These are phyloP conservation scores for Amitus sp. DNA, from an alignment of 2,888 invertebrate genomes.

Conservation along the genomic window DNA sequence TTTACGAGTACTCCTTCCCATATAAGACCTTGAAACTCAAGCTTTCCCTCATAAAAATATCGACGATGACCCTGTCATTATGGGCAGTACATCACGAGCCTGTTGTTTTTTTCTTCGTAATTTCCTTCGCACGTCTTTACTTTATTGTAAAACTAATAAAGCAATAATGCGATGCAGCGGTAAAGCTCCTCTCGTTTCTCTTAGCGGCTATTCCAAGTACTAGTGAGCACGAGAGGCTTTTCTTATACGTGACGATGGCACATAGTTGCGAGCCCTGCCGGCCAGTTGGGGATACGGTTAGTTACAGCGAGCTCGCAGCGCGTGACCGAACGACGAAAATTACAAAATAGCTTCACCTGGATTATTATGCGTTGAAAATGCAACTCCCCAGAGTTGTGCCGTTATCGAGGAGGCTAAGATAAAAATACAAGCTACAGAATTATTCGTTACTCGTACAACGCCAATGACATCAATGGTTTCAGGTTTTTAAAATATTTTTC, in stretches of 20 bases:
- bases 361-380: slow-evolving; percentile 15
- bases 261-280: slow-evolving; percentile 42
- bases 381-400: slow-evolving; percentile 5
- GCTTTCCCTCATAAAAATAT: no score
- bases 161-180: no score
- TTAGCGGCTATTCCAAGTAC: neutral
- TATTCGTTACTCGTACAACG: neutral
- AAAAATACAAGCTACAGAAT: slow-evolving; percentile 2
- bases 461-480: neutral
- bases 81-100: neutral
- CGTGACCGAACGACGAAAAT: slow-evolving; percentile 51
- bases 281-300: slow-evolving; percentile 49
- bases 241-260: slow-evolving; percentile 36
- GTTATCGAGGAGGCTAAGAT: slow-evolving; percentile 6
- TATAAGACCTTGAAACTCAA: no score
- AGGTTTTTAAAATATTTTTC: neutral
- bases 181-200: slow-evolving; percentile 11
- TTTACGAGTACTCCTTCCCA: no score
- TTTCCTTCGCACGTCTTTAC: slow-evolving; percentile 7
- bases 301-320: slow-evolving; percentile 45
- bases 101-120: slow-evolving; percentile 1
- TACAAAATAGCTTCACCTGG: slow-evolving; percentile 43
- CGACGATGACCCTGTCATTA: no score
- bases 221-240: slow-evolving; percentile 3
- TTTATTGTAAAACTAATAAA: slow-evolving; percentile 15